Evolutionary conservation across 64 coral and sea anemone species (phyloP).

Genomic region (Exaiptasia diaphana): DNA sequence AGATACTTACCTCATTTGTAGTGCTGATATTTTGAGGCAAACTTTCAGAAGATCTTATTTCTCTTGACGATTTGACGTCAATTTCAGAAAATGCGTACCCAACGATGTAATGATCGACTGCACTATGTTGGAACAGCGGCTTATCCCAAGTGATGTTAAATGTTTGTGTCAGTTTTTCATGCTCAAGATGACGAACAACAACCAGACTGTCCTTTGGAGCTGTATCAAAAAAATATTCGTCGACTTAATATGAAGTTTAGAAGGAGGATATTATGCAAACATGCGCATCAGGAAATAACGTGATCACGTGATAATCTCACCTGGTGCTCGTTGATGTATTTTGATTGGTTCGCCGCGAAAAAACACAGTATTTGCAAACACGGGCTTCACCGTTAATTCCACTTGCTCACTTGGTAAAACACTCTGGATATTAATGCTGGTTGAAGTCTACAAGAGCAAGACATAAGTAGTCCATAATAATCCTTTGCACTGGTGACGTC

Average conservation of each 20-base stretch:
- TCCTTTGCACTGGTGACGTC: no score
- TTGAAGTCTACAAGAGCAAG: background rate
- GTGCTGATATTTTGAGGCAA: no score
- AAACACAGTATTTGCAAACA: background rate
- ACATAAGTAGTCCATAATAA: no score
- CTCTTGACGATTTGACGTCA: no score
- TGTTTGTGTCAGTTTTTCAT: background rate
- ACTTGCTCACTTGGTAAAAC: background rate
- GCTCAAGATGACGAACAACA: background rate
- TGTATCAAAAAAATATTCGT: background rate
- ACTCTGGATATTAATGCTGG: background rate
- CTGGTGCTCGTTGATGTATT: background rate
- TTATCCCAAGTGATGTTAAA: conserved; percentile 7
- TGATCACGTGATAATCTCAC: background rate
- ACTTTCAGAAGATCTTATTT: no score
- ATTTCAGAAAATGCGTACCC: background rate
- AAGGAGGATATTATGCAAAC: background rate
- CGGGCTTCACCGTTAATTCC: background rate
- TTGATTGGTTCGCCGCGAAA: background rate
- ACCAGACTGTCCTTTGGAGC: background rate
- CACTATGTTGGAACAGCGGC: conserved; percentile 45
- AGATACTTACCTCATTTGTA: no score
- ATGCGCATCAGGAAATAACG: no score
- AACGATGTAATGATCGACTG: conserved; percentile 23
- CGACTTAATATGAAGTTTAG: background rate